Evolutionary conservation across 2,797 vertebrate species (phyloP).

Genomic region (Dendrocincla tyrannina): DNA sequence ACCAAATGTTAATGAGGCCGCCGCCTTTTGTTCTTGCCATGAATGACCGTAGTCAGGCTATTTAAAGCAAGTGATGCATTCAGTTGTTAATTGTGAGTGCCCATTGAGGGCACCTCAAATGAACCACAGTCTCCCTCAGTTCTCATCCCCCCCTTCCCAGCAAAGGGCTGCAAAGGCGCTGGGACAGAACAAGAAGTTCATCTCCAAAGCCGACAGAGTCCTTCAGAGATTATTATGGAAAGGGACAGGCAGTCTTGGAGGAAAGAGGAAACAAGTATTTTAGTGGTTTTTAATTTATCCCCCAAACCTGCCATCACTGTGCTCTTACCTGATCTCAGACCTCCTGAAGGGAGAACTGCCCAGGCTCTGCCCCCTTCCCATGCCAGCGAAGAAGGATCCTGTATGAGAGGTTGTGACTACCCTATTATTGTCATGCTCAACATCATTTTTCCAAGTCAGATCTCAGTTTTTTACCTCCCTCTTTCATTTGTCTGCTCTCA

Average conservation of each 20-base stretch:
- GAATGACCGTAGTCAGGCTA: constrained; percentile 54
- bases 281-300: neutral
- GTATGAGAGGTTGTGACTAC: neutral
- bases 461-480: neutral
- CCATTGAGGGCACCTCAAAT: constrained; percentile 41
- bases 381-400: neutral
- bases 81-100: constrained; percentile 55
- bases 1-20: constrained; percentile 24
- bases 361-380: neutral
- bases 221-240: neutral
- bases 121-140: constrained; percentile 39
- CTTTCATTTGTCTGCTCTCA: neutral
- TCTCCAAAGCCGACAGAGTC: neutral
- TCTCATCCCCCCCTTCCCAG: constrained; percentile 18
- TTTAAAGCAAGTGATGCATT: constrained; percentile 66
- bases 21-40: constrained; percentile 45
- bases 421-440: rapidly evolving
- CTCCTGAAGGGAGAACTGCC: neutral
- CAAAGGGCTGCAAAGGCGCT: constrained; percentile 22
- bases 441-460: neutral
- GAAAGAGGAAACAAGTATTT: neutral
- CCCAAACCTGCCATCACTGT: rapidly evolving
- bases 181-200: constrained; percentile 28
- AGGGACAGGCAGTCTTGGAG: neutral
- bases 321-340: neutral